Conservation (phyloP, 2,797 vertebrate genomes). For the Okamejei kenojei region DNA sequence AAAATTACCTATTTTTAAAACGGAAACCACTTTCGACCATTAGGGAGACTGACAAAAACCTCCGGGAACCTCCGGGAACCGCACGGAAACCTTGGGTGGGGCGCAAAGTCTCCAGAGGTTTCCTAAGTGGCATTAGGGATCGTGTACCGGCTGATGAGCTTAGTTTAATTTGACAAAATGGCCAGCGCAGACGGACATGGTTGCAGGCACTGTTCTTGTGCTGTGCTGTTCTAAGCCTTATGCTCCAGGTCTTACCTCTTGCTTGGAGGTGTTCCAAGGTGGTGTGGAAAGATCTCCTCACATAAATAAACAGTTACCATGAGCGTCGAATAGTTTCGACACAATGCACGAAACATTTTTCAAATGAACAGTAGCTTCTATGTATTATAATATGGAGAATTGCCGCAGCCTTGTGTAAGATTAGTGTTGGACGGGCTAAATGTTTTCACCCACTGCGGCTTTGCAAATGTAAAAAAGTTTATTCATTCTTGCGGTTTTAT, state of each 20-base stretch:
- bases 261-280: neutral
- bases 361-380: constrained; percentile 11
- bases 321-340: neutral
- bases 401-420: neutral
- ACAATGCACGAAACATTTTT: neutral
- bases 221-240: too few species aligned
- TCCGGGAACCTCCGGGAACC: too few species aligned
- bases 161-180: too few species aligned
- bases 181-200: too few species aligned
- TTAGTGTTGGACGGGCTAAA: constrained; percentile 8
- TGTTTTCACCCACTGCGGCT: constrained; percentile 8
- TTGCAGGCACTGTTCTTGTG: too few species aligned
- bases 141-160: too few species aligned
- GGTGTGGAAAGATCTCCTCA: neutral
- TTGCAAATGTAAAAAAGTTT: neutral
- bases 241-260: neutral
- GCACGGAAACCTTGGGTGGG: too few species aligned
- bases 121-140: too few species aligned
- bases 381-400: constrained; percentile 10
- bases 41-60: too few species aligned
- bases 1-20: too few species aligned
- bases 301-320: neutral
- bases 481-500: constrained; percentile 21
- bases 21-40: too few species aligned
- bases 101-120: too few species aligned